phyloP scores from a whole-genome alignment of 2,888 invertebrate genomes.

The Agonopterix subpropinquella region DNA sequence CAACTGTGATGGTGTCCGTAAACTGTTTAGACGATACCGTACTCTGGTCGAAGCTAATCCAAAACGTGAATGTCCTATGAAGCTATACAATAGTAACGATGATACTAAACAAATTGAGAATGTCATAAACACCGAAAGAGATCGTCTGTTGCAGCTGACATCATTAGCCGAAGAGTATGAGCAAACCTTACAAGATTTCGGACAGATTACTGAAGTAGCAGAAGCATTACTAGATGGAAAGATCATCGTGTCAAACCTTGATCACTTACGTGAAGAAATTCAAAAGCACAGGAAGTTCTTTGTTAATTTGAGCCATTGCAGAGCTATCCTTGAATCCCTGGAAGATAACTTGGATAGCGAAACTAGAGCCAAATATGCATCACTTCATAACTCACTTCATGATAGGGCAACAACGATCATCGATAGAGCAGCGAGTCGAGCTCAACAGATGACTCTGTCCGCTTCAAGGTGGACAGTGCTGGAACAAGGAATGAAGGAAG shows the following conservation, averaged over 20 bases:
- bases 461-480: conserved; percentile 89
- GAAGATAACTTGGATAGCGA: conserved; percentile 89
- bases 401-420: conserved; percentile 84
- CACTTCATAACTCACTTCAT: conserved; percentile 85
- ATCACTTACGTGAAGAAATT: conserved; percentile 91
- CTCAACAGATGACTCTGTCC: conserved; percentile 89
- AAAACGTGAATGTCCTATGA: conserved; percentile 80
- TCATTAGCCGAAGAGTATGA: conserved; percentile 91
- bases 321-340: conserved; percentile 89
- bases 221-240: conserved; percentile 87
- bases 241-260: conserved; percentile 83
- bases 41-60: conserved; percentile 81
- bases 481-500: conserved; percentile 88
- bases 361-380: conserved; percentile 83
- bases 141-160: conserved; percentile 83
- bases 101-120: conserved; percentile 82
- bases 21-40: conserved; percentile 78
- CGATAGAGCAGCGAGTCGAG: conserved; percentile 87
- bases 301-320: conserved; percentile 90
- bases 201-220: conserved; percentile 89
- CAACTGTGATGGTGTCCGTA: conserved; percentile 75
- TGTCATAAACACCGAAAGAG: conserved; percentile 81
- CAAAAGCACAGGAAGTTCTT: conserved; percentile 93
- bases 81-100: conserved; percentile 80
- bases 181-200: conserved; percentile 90